Conservation (phyloP, 2,113 vertebrate genomes). For the Cololabis saira region DNA sequence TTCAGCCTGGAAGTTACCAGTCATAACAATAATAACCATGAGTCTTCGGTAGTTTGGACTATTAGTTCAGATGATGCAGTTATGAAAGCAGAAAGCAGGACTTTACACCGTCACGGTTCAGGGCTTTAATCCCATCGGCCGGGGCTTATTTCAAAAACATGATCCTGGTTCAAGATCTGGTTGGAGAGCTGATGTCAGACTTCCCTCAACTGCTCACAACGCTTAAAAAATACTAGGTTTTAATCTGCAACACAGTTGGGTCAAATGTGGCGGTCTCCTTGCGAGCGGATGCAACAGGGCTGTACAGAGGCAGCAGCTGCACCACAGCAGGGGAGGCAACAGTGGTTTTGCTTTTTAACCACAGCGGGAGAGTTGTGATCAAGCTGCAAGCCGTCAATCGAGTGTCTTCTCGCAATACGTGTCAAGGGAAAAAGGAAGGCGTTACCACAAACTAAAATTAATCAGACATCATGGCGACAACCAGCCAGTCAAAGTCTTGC, state of each 20-base stretch:
- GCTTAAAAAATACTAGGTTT: neutral
- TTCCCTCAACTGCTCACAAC: neutral
- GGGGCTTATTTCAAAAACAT: too few species aligned
- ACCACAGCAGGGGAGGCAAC: slow-evolving; percentile 5
- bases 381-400: slow-evolving; percentile 25
- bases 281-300: slow-evolving; percentile 16
- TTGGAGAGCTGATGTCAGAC: slow-evolving; percentile 4
- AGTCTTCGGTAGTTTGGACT: too few species aligned
- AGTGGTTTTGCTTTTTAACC: slow-evolving; percentile 34
- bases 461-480: slow-evolving; percentile 21
- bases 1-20: too few species aligned
- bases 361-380: slow-evolving; percentile 15
- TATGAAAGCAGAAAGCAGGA: too few species aligned
- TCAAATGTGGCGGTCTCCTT: slow-evolving; percentile 26
- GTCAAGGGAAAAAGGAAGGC: slow-evolving; percentile 35
- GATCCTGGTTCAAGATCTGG: too few species aligned
- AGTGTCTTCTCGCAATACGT: slow-evolving; percentile 38
- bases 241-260: neutral
- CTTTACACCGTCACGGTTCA: too few species aligned
- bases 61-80: too few species aligned
- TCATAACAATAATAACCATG: too few species aligned
- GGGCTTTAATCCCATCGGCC: too few species aligned
- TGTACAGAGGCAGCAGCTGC: slow-evolving; percentile 39
- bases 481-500: slow-evolving; percentile 7
- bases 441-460: slow-evolving; percentile 13